Evolutionary conservation across 2,888 invertebrate genomes (phyloP), one percentile per base, ranked within the genome.

Genomic region (Dryobota labecula): DNA sequence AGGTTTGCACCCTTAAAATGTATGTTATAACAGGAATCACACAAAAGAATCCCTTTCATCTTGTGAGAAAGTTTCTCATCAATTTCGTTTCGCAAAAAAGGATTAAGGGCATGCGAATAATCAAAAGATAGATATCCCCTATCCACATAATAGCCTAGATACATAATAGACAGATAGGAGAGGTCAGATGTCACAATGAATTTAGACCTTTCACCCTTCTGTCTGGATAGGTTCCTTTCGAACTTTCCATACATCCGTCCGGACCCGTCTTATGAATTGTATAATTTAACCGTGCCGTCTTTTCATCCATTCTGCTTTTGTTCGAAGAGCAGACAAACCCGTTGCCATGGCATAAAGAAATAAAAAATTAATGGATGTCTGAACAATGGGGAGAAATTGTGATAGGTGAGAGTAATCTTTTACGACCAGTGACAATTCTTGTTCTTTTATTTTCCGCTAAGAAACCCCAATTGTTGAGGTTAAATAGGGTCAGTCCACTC

Each of bases 351-450:
- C 89, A 90, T 90, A 90, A 92, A 91, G 90, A 86, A 88, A 89
- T 86, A 90, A 93, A 78, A 92, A 92, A 90, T 94, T 95, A 95
- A 95, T 95, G 94, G 93, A 90, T 90, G 91, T 92, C 91, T 90
- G 89, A 90, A 95, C 95, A 95, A 95, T 94, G 86, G 85, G 89
- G 91, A 92, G 95, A 95, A 95, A 95, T 96, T 94, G 94, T 95
- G 94, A 95, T 95, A 95, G 95, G 95, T 93, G 95, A 94, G 95
- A 94, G 94, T 92, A 93, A 94, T 94, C 94, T 95, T 93, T 92
- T 84, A 90, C 90, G 89, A 89, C 89, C 92, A 88, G 89, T 87
- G 92, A 91, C 92, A 88, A 91, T 92, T 90, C 92, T 89, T 88
- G 91, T 90, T 90, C 91, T 91, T 92, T 92, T 94, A 90, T 91